Percentiles rank a stretch among this genome's conserved stretches.
Conservation (phyloP, 2,113 vertebrate species). For the Bungarus multicinctus region DNA sequence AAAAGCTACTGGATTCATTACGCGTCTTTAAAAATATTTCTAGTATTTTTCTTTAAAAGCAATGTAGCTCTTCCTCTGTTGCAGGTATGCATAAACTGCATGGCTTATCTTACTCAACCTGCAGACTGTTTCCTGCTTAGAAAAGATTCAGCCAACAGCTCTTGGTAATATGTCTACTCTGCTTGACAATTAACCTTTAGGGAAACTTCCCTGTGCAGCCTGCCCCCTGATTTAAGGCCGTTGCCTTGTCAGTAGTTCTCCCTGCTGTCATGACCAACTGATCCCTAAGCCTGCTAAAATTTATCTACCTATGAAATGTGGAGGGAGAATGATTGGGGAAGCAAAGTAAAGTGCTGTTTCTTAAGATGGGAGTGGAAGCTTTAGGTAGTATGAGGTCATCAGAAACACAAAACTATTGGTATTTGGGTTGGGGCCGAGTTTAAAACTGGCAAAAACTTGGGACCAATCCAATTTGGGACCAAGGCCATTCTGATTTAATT, state of each 20-base stretch:
- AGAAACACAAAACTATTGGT: background rate
- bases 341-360: background rate
- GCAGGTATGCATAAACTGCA: background rate
- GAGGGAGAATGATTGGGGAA: background rate
- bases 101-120: background rate
- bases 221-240: background rate
- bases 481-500: background rate
- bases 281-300: background rate
- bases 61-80: background rate
- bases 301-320: background rate
- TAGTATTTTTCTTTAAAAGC: background rate
- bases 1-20: background rate
- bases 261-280: background rate
- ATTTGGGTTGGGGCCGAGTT: background rate
- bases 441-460: background rate
- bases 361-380: background rate
- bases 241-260: accelerated
- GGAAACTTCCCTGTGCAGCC: accelerated
- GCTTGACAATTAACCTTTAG: background rate
- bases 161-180: background rate
- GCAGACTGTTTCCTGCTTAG: accelerated
- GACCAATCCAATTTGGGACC: background rate
- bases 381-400: background rate
- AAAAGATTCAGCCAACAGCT: background rate
- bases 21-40: background rate